Percentiles rank a stretch among this genome's conserved stretches.
Conservation (phyloP, 2,113 vertebrate genomes). For the Gulo gulo region DNA sequence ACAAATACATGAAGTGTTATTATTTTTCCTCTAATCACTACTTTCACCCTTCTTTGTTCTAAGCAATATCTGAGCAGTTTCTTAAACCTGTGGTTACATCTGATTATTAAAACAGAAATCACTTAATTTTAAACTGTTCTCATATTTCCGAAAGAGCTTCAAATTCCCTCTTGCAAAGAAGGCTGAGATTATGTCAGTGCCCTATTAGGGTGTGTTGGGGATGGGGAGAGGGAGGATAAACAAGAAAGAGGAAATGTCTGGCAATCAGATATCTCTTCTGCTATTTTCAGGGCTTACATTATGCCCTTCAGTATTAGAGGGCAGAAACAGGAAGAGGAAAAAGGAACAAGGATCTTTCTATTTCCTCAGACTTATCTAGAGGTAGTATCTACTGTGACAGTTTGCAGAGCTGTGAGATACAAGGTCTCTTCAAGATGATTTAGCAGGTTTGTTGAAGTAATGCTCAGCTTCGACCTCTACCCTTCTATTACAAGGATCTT, state of each 20-base stretch:
- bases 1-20: not conserved
- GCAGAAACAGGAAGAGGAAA: not conserved
- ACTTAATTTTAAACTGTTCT: not conserved
- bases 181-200: not conserved
- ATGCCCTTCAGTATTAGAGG: not conserved
- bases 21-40: not conserved
- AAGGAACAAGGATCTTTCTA: not conserved
- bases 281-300: not conserved
- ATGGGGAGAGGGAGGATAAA: not conserved
- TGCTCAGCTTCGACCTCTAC: not conserved
- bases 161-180: not conserved
- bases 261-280: not conserved
- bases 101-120: not conserved
- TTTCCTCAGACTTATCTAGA: not conserved
- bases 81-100: not conserved
- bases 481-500: not conserved
- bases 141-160: not conserved
- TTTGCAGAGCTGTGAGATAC: not conserved
- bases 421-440: not conserved
- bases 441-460: not conserved
- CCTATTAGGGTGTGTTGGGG: too few species aligned
- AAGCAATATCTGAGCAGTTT: not conserved
- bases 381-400: not conserved
- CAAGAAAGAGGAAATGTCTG: not conserved
- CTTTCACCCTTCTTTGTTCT: not conserved